phyloP scores from a whole-genome alignment of 2,888 invertebrate genomes.

The Dynastes tityus region DNA sequence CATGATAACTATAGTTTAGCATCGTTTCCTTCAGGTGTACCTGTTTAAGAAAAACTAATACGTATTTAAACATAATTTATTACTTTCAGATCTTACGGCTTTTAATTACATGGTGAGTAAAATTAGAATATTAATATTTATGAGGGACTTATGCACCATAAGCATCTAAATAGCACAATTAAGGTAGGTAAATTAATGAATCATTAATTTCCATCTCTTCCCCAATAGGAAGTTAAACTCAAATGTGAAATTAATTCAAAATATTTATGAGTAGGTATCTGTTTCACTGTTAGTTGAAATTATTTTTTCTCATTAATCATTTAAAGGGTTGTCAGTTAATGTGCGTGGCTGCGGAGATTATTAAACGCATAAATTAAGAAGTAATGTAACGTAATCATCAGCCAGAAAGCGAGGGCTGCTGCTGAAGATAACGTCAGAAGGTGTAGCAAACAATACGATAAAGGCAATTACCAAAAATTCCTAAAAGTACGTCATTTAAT shows the following conservation, averaged over 20 bases:
- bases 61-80: conserved; percentile 22
- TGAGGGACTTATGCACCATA: conserved; percentile 24
- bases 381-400: conserved; percentile 39
- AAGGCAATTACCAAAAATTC: conserved; percentile 54
- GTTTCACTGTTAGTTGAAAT: conserved; percentile 48
- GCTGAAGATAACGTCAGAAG: conserved; percentile 55
- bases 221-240: conserved; percentile 38
- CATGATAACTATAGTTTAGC: background rate
- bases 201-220: conserved; percentile 50
- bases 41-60: conserved; percentile 24
- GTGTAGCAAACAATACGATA: conserved; percentile 54
- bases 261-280: conserved; percentile 50
- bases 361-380: conserved; percentile 57
- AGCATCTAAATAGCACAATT: conserved; percentile 22
- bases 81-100: conserved; percentile 3
- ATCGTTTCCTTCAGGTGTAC: background rate
- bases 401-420: conserved; percentile 49
- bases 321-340: conserved; percentile 55
- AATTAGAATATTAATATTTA: conserved; percentile 40
- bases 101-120: conserved; percentile 30
- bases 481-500: conserved; percentile 44
- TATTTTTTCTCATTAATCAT: conserved; percentile 56
- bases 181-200: conserved; percentile 35
- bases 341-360: conserved; percentile 56
- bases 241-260: conserved; percentile 47